Percentiles rank a stretch among this genome's conserved stretches.
phyloP scores from a whole-genome alignment of 2,888 invertebrate genomes.

The Salpingus planirostris region DNA sequence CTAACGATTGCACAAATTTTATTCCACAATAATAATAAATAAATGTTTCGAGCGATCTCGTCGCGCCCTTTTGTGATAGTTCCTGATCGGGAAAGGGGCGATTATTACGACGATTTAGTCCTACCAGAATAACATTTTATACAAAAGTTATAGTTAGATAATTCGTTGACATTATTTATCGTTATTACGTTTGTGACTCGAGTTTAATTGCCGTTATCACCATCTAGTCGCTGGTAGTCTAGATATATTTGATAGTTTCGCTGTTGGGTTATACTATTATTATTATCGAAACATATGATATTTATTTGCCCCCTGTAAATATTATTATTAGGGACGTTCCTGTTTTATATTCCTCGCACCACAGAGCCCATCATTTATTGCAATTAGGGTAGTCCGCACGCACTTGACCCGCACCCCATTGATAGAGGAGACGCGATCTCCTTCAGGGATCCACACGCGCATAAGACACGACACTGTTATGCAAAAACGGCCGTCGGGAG shows the following conservation, averaged over 20 bases:
- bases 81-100: too few relatives aligned
- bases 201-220: constrained; percentile 20
- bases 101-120: too few relatives aligned
- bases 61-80: too few relatives aligned
- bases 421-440: constrained; percentile 16
- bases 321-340: constrained; percentile 30
- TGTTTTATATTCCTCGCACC: constrained; percentile 34
- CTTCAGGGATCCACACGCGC: constrained; percentile 32
- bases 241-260: constrained; percentile 12
- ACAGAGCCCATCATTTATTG: constrained; percentile 25
- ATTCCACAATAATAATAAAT: too few relatives aligned
- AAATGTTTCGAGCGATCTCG: too few relatives aligned
- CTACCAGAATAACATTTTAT: too few relatives aligned
- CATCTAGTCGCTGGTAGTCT: constrained; percentile 25
- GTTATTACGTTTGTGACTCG: constrained; percentile 10
- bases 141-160: too few relatives aligned
- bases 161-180: too few relatives aligned
- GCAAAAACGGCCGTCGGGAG: constrained; percentile 16
- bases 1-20: too few relatives aligned
- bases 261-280: too few relatives aligned
- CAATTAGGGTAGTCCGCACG: constrained; percentile 35
- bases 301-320: constrained; percentile 24
- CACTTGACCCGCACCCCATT: constrained; percentile 20
- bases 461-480: too few relatives aligned
- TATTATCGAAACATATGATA: not conserved